These are phyloP conservation scores for Bubalus kerabau DNA, from an alignment of 2,113 vertebrate genomes.

Conservation along the genomic window DNA sequence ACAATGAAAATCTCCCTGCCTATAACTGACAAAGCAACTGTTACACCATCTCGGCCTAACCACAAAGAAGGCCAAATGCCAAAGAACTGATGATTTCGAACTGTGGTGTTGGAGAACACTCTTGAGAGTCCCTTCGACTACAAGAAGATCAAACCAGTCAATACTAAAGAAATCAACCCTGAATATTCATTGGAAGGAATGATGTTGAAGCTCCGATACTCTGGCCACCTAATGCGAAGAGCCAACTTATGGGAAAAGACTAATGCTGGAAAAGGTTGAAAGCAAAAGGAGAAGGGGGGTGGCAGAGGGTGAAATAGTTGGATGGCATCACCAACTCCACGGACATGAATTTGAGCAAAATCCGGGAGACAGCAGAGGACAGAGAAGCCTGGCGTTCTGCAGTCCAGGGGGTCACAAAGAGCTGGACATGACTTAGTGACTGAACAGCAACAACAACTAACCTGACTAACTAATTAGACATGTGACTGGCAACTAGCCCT, in stretches of 20 bases:
- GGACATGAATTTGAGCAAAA: too few species aligned
- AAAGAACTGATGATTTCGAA: not conserved
- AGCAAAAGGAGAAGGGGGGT: not conserved
- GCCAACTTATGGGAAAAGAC: not conserved
- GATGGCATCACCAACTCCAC: not conserved
- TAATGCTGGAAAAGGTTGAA: not conserved
- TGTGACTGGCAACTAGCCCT: slow-evolving; percentile 15
- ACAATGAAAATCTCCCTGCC: not conserved
- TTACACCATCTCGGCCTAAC: not conserved
- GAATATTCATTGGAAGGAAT: not conserved
- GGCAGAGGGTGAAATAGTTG: not conserved
- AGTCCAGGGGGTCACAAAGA: too few species aligned
- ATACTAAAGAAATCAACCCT: not conserved
- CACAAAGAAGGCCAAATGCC: not conserved
- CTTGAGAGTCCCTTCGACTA: not conserved
- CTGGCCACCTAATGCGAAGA: not conserved
- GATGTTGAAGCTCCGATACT: not conserved
- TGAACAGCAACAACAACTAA: not conserved
- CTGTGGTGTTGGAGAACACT: not conserved
- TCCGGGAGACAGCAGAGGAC: too few species aligned
- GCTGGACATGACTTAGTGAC: too few species aligned
- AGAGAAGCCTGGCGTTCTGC: too few species aligned
- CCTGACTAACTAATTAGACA: slow-evolving; percentile 25
- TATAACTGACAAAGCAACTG: not conserved
- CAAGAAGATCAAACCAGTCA: not conserved